These are phyloP conservation scores for Achlya flavicornis DNA, from an alignment of 2,888 invertebrate genomes.

Conservation along the genomic window DNA sequence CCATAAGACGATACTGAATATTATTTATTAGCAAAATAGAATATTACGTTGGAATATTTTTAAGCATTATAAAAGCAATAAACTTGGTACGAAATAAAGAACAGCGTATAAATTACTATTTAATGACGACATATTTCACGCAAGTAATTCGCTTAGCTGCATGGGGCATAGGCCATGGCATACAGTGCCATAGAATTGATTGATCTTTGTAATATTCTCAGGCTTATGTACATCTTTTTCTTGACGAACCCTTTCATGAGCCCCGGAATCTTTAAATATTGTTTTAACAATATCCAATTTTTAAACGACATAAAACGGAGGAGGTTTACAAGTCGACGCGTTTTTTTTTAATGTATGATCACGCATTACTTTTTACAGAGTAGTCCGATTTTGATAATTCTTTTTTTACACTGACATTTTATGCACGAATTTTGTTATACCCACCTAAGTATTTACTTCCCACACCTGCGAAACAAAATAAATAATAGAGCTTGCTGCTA, in stretches of 20 bases:
- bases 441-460: neutral
- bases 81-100: neutral
- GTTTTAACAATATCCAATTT: neutral
- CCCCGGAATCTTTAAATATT: neutral
- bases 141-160: neutral
- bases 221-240: too few species aligned
- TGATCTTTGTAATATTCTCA: neutral
- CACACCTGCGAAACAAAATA: slow-evolving; percentile 2
- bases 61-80: neutral
- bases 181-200: neutral
- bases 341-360: too few species aligned
- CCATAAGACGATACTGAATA: neutral
- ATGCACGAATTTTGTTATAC: neutral
- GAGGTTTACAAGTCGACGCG: too few species aligned
- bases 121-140: neutral
- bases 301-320: too few species aligned
- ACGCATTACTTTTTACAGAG: too few species aligned
- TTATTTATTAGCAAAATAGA: neutral
- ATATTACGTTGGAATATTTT: neutral
- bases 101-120: neutral
- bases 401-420: neutral
- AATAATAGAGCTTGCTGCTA: neutral
- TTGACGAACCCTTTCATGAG: neutral
- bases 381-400: too few species aligned
- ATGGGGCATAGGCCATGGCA: neutral